Percentiles rank a stretch among this genome's conserved stretches.
Conservation (phyloP, 2,113 vertebrate species). For the Peucedramus taeniatus region DNA sequence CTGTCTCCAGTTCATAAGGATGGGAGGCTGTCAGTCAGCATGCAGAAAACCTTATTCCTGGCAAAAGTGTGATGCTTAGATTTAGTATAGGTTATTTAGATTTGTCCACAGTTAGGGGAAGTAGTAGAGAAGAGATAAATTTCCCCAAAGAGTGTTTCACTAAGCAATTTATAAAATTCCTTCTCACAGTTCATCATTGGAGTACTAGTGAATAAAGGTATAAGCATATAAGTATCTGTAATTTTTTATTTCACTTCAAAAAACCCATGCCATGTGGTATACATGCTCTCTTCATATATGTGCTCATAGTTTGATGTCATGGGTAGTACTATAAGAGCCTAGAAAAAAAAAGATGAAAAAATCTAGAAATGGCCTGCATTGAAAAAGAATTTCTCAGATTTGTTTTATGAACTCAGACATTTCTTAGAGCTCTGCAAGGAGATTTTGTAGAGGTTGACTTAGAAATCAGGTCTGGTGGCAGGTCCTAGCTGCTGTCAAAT, state of each 20-base stretch:
- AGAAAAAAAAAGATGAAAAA: not conserved
- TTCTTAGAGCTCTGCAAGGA: not conserved
- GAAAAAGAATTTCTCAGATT: not conserved
- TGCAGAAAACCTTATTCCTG: not conserved
- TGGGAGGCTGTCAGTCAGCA: not conserved
- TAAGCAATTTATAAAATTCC: not conserved
- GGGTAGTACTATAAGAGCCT: not conserved
- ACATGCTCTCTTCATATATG: not conserved
- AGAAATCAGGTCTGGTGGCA: not conserved
- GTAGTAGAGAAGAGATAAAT: not conserved
- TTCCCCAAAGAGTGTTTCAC: not conserved
- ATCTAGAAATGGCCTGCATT: not conserved
- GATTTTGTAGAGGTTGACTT: not conserved
- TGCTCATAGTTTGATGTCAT: not conserved
- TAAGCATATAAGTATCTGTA: not conserved
- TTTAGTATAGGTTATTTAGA: not conserved
- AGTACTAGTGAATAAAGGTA: not conserved
- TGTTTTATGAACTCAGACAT: not conserved
- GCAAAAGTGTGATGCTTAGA: not conserved
- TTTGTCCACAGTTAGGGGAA: not conserved
- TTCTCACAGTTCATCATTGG: not conserved
- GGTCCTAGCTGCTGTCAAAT: not conserved
- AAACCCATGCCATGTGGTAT: not conserved
- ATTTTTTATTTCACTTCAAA: not conserved
- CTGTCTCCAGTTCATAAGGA: rapidly evolving